Base-by-base conservation (phyloP, 2,888 invertebrate genomes). In the Acanthosepion lycidas region DNA sequence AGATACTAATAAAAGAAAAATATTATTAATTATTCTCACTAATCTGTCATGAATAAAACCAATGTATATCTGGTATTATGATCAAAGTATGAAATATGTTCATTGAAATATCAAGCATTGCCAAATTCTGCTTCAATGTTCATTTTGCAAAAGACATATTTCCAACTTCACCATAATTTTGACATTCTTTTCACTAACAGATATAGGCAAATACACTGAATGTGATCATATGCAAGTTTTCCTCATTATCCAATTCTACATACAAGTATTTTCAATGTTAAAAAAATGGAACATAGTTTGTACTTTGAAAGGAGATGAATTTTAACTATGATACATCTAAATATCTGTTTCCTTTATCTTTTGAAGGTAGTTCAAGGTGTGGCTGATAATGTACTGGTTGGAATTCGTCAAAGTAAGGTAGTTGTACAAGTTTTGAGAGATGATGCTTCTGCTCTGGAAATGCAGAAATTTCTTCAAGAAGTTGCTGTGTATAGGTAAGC, bases 391-490 rank as follows among this genome's bases (percentile, higher is more conserved):
- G 97, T 98, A 96, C 97, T 96, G 53, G 96, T 96, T 95, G 97
- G 96, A 78, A 96, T 96, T 95, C 96, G 97, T 96, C 96, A 96
- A 92, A 97, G 97, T 9, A 98, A 98, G 53, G 98, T 98, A n/a
- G 98, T 98, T n/a, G 98, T 99, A 12, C 98, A 98, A 97, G 98
- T 98, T 95, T 98, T 99, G 91, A 98, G 98, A 95, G 98, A 98
- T 96, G 98, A 98, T 96, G 98, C 98, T 28, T 98, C 98, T 28
- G 98, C 98, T n/a, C 98, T 98, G 94, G 98, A 99, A 96, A 98
- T 98, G 97, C 98, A 98, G 95, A 98, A 98, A 96, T 99, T 99
- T 97, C 98, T 99, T 93, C 98, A 98, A 95, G 99, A 99, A 97
- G 98, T 98, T 28, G 98, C 98, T 94, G 98, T 98, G 59, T 98